These are phyloP conservation scores for Mellilla xanthometata DNA, from an alignment of 2,888 invertebrate species.

Conservation along the genomic window DNA sequence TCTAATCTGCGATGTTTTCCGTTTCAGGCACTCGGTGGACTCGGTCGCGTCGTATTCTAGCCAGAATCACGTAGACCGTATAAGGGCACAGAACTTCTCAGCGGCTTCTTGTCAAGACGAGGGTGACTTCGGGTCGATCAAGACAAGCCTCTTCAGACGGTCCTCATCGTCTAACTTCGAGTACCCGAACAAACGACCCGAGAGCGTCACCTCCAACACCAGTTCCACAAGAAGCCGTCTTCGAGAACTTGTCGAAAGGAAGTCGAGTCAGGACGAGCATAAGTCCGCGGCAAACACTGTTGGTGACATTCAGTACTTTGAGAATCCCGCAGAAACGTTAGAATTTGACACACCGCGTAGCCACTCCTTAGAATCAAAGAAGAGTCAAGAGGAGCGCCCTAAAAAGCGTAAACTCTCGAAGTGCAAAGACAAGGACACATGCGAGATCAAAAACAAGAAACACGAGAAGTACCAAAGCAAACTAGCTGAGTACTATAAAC, in stretches of 20 bases:
- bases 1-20: slow-evolving; percentile 64
- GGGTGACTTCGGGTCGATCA: slow-evolving; percentile 76
- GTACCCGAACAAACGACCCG: slow-evolving; percentile 68
- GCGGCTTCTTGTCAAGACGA: slow-evolving; percentile 81
- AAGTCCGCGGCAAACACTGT: slow-evolving; percentile 74
- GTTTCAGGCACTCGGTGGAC: slow-evolving; percentile 82
- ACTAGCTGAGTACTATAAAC: slow-evolving; percentile 73
- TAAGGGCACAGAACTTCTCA: slow-evolving; percentile 80
- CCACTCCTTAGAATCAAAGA: slow-evolving; percentile 65
- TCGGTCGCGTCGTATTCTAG: slow-evolving; percentile 84
- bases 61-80: slow-evolving; percentile 83
- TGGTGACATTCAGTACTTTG: slow-evolving; percentile 77
- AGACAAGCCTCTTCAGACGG: slow-evolving; percentile 76
- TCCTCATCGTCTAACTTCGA: slow-evolving; percentile 71
- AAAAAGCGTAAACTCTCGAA: slow-evolving; percentile 72
- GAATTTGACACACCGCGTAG: slow-evolving; percentile 71
- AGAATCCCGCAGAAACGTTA: slow-evolving; percentile 76
- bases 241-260: slow-evolving; percentile 79
- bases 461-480: slow-evolving; percentile 78
- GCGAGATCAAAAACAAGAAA: slow-evolving; percentile 67
- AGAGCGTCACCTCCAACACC: slow-evolving; percentile 74
- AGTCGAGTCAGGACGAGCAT: slow-evolving; percentile 78
- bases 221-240: slow-evolving; percentile 81
- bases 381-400: slow-evolving; percentile 69
- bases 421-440: slow-evolving; percentile 60